phyloP scores from a whole-genome alignment of 2,888 invertebrate genomes.

The Tiphia femorata region DNA sequence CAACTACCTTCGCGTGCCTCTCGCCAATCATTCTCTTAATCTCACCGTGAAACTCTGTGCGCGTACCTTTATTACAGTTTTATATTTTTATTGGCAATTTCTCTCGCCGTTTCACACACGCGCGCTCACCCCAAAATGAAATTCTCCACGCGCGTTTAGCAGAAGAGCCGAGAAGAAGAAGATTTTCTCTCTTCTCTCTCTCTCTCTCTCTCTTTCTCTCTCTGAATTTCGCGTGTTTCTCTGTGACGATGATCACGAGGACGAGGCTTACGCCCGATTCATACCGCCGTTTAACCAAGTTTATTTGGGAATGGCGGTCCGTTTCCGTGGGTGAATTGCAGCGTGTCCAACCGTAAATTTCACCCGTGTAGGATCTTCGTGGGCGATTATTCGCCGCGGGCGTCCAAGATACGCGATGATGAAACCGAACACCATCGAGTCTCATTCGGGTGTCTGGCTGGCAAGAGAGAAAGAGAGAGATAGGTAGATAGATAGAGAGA shows the following conservation, averaged over 20 bases:
- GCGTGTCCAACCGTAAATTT: constrained; percentile 51
- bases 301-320: constrained; percentile 51
- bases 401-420: constrained; percentile 55
- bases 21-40: too few species aligned
- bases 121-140: too few species aligned
- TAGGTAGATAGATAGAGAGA: background rate
- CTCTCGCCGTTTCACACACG: too few species aligned
- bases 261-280: constrained; percentile 28
- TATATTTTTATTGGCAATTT: too few species aligned
- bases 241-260: too few species aligned
- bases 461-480: constrained; percentile 11
- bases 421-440: constrained; percentile 51
- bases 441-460: constrained; percentile 48
- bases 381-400: constrained; percentile 54
- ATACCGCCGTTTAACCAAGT: constrained; percentile 47
- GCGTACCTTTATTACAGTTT: too few species aligned
- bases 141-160: too few species aligned
- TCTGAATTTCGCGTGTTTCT: constrained; percentile 1
- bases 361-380: constrained; percentile 48
- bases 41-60: too few species aligned
- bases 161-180: background rate
- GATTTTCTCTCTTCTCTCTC: background rate
- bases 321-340: constrained; percentile 54
- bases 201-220: background rate
- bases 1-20: too few species aligned